phyloP scores from a whole-genome alignment of 2,797 vertebrate species.

The Tangara arthus region DNA sequence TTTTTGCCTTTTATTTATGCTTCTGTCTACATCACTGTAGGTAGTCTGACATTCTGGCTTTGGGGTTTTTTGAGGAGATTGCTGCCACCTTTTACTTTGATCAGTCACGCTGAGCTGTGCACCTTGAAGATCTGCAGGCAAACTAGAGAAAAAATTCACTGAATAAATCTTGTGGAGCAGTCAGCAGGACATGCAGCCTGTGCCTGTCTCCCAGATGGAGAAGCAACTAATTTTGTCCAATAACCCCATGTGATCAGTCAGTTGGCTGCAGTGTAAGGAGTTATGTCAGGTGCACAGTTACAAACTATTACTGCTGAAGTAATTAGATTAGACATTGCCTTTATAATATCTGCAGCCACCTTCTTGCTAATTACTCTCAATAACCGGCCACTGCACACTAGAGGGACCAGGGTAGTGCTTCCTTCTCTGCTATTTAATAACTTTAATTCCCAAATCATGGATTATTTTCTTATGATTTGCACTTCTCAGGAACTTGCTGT shows the following conservation, averaged over 20 bases:
- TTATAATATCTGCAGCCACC: background rate
- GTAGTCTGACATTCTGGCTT: background rate
- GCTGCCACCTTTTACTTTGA: background rate
- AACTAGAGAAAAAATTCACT: background rate
- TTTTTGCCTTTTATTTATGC: background rate
- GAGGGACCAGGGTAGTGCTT: background rate
- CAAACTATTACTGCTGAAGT: slow-evolving; percentile 22
- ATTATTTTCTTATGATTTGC: background rate
- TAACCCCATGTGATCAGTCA: slow-evolving; percentile 3
- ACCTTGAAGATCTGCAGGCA: background rate
- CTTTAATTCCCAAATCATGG: background rate
- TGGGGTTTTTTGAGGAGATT: background rate
- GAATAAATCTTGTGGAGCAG: background rate
- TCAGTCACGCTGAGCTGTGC: background rate
- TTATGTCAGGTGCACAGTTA: slow-evolving; percentile 30
- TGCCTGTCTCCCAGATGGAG: slow-evolving; percentile 22
- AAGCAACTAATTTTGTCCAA: slow-evolving; percentile 34
- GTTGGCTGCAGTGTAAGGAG: slow-evolving; percentile 22
- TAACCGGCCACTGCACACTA: background rate
- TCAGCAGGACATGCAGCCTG: background rate
- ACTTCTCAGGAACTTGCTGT: background rate
- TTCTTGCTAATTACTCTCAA: background rate
- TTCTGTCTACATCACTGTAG: background rate
- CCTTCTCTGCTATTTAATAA: background rate
- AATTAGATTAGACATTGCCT: slow-evolving; percentile 37